phyloP scores from a whole-genome alignment of 2,797 vertebrate species.

The Bucorvus abyssinicus region DNA sequence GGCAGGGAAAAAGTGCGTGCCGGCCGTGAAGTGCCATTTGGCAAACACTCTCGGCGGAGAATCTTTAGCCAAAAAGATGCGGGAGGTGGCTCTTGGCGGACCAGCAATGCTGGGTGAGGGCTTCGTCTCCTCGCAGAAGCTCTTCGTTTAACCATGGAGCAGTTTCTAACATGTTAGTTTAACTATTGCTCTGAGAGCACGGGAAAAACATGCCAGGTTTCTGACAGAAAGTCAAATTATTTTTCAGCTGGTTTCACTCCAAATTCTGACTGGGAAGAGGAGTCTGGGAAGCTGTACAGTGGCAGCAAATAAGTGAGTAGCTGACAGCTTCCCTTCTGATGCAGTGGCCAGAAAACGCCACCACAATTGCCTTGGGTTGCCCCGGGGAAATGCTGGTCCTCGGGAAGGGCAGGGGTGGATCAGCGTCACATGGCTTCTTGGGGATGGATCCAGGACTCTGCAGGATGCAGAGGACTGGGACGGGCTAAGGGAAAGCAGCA shows the following conservation, averaged over 20 bases:
- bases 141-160: neutral
- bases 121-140: neutral
- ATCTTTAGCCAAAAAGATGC: neutral
- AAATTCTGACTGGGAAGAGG: neutral
- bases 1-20: neutral
- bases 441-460: neutral
- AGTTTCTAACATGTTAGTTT: neutral
- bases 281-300: neutral
- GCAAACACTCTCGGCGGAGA: neutral
- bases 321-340: neutral
- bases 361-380: fast-evolving
- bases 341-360: neutral
- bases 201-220: neutral
- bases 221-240: neutral
- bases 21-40: fast-evolving
- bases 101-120: neutral
- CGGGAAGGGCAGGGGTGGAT: neutral
- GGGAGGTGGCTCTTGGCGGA: neutral
- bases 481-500: neutral
- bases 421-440: fast-evolving
- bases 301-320: neutral
- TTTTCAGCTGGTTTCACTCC: slow-evolving; percentile 28
- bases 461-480: neutral
- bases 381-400: neutral
- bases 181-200: neutral